Base-by-base conservation (phyloP, 2,888 invertebrate genomes). In the Apodemia mormo region DNA sequence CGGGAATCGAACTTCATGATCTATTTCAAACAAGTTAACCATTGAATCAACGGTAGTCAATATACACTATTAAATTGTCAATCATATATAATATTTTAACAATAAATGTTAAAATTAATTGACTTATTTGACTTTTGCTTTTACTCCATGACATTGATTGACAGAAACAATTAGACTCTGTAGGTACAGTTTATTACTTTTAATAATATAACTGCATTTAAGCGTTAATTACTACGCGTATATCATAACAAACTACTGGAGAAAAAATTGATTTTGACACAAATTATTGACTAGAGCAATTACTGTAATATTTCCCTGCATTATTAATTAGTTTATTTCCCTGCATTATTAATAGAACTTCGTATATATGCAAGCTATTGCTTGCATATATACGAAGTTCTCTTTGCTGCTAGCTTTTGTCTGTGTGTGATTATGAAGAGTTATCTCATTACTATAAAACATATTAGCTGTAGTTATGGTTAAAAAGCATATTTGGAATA, bases 101-200 rank as follows among this genome's bases (percentile, higher is more conserved):
- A 61, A 61, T 30, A 61, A 61, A 61, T 61, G 33, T 61, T 33
- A 61, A 61, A 30, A 30, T 61, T 61, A 61, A 61, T 30, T 61
- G 33, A 61, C 30, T 33, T 61, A 33, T 61, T 61, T 61, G 61
- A 61, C 30, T 61, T 14, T 30, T 33, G 61, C 61, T 61, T 61
- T 61, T 30, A 61, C 12, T 61, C 33, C 5, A 33, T 33, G 30
- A 30, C 30, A 30, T 33, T 61, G 61, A 61, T 61, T 61, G 61
- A 58, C 58, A 58, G 29, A 29, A 30, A 58, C 30, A 58, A 58
- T 61, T 61, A 61, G 30, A 29, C 29, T 10, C 33, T 49, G 49
- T 49, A 49, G 14, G 49, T 14, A 49, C 14, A 4, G 33, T 61
- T 1, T 61, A 61, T 61, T 33, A 14, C 30, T 61, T 61, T 61